Evolutionary conservation across 2,888 invertebrate species (phyloP).

Genomic region (Phymatocera aterrima): DNA sequence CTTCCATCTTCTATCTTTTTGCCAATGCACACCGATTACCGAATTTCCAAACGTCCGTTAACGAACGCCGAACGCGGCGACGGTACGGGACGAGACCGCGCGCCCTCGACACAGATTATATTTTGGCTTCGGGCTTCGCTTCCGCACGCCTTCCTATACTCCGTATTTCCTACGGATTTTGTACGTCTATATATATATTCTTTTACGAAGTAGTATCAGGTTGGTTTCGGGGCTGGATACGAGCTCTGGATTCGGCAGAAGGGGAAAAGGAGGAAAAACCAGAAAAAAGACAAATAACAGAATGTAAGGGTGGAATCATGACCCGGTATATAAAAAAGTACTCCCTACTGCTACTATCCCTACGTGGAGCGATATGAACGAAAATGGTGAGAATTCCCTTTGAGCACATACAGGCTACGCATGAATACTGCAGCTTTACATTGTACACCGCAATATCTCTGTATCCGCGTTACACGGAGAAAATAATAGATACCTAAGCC

Average conservation of each 20-base stretch:
- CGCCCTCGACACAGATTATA: slow-evolving; percentile 39
- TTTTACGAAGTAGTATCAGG: slow-evolving; percentile 15
- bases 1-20: background rate
- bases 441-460: too few species aligned
- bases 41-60: background rate
- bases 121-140: slow-evolving; percentile 40
- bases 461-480: too few species aligned
- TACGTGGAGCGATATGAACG: too few species aligned
- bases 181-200: background rate
- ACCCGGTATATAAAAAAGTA: too few species aligned
- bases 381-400: too few species aligned
- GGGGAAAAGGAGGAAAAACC: background rate
- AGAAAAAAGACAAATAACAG: too few species aligned
- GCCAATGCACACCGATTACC: background rate
- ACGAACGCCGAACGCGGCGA: background rate
- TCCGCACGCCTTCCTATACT: slow-evolving; percentile 8
- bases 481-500: too few species aligned
- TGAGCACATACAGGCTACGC: too few species aligned
- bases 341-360: too few species aligned
- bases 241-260: background rate
- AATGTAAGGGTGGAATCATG: too few species aligned
- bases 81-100: background rate
- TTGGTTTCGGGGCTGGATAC: background rate
- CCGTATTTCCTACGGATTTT: background rate
- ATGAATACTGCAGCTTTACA: too few species aligned